Conservation (phyloP, 2,888 invertebrate genomes). For the Oscheius sp. region DNA sequence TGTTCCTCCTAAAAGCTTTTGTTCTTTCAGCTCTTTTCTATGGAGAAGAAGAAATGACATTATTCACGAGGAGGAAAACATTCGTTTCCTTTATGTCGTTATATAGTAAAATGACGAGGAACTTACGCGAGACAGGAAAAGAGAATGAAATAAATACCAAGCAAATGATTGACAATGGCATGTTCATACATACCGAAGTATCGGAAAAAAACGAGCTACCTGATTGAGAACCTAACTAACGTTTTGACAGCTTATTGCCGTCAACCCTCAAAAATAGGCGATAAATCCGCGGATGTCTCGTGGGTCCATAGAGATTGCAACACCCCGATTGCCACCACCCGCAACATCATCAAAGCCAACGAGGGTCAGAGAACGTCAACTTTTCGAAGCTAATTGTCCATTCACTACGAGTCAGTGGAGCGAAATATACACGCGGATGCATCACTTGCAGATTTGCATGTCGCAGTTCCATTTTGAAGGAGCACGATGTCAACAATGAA, state of each 20-base stretch:
- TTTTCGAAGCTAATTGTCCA: slow-evolving; percentile 12
- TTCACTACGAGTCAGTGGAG: slow-evolving; percentile 13
- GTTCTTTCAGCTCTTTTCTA: slow-evolving; percentile 16
- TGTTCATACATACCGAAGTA: too few relatives aligned
- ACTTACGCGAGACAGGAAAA: too few relatives aligned
- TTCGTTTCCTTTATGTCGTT: too few relatives aligned
- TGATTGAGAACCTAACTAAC: too few relatives aligned
- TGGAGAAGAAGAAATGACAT: too few relatives aligned
- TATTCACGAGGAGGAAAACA: too few relatives aligned
- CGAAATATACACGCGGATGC: slow-evolving; percentile 10
- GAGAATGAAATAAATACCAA: too few relatives aligned
- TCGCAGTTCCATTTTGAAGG: not conserved
- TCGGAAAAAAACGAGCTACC: too few relatives aligned
- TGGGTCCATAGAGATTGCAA: slow-evolving; percentile 23
- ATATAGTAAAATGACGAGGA: too few relatives aligned
- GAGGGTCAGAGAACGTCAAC: slow-evolving; percentile 24
- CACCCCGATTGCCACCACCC: slow-evolving; percentile 20
- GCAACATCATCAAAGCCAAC: slow-evolving; percentile 17
- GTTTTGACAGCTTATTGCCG: too few relatives aligned
- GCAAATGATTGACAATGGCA: too few relatives aligned
- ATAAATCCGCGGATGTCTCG: slow-evolving; percentile 16
- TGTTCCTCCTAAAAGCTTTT: slow-evolving; percentile 19
- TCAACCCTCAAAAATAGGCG: not conserved
- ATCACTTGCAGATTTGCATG: slow-evolving; percentile 10
- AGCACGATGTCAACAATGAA: too few relatives aligned